Evolutionary conservation across 2,888 invertebrate genomes (phyloP).

Genomic region (Microdon myrmicae): DNA sequence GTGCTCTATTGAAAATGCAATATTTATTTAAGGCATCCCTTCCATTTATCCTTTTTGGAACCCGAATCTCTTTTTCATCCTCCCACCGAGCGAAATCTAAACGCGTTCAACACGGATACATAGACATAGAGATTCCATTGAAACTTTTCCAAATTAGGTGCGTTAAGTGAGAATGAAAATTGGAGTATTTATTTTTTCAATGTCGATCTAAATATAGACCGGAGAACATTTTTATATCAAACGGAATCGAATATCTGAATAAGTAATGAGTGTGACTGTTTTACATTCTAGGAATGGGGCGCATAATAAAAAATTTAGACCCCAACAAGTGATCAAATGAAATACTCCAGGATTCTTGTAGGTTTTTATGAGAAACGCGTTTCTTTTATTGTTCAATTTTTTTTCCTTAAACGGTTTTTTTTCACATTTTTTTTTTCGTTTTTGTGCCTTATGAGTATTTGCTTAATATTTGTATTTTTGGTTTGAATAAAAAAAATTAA

Average conservation of each 20-base stretch:
- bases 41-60: no score
- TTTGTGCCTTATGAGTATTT: conserved; percentile 35
- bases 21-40: no score
- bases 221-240: conserved; percentile 3
- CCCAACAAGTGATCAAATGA: background rate
- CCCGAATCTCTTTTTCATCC: no score
- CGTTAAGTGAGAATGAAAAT: conserved; percentile 9
- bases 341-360: conserved; percentile 10
- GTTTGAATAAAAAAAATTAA: conserved; percentile 35
- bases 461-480: conserved; percentile 35
- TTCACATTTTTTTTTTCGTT: conserved; percentile 20
- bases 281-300: background rate
- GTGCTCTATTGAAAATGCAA: no score
- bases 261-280: background rate
- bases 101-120: no score
- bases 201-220: conserved; percentile 26
- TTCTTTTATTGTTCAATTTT: conserved; percentile 29
- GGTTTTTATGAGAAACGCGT: conserved; percentile 44
- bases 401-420: conserved; percentile 20
- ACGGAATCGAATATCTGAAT: conserved; percentile 34
- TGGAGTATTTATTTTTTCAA: conserved; percentile 22
- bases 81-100: no score
- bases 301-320: background rate
- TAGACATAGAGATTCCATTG: conserved; percentile 12
- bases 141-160: conserved; percentile 14